A percentile compares a stretch with the other conserved stretches of the same genome.
phyloP scores from a whole-genome alignment of 2,888 invertebrate species.

The Liposcelis brunnea region DNA sequence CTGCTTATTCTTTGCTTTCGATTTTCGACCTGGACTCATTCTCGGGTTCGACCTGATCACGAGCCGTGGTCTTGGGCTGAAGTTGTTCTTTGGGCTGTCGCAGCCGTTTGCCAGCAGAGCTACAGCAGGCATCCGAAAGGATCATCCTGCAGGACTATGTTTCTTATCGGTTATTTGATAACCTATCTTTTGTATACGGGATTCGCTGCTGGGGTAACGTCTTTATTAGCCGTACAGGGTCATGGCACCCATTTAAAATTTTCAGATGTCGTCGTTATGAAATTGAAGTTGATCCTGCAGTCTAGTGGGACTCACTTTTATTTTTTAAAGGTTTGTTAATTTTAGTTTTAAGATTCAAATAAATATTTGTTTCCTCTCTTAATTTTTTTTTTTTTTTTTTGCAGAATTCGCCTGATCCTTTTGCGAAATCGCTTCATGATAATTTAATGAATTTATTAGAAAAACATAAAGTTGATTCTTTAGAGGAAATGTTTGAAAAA shows the following conservation, averaged over 20 bases:
- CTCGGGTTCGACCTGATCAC: constrained; percentile 17
- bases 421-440: constrained; percentile 4
- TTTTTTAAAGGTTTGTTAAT: constrained; percentile 1
- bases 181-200: constrained; percentile 24
- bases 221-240: constrained; percentile 21
- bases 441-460: constrained; percentile 10
- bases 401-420: background rate
- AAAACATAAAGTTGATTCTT: constrained; percentile 12
- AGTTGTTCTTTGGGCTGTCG: constrained; percentile 24
- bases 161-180: constrained; percentile 22
- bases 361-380: no score
- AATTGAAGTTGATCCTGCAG: constrained; percentile 12
- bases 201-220: constrained; percentile 24
- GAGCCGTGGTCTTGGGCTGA: constrained; percentile 23
- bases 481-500: constrained; percentile 18
- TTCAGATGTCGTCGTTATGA: constrained; percentile 16
- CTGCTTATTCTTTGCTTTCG: constrained; percentile 20
- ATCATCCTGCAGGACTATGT: constrained; percentile 21
- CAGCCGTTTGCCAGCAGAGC: constrained; percentile 26
- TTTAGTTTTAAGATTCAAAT: no score
- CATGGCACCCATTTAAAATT: constrained; percentile 16
- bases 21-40: constrained; percentile 19
- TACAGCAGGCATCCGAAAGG: constrained; percentile 22
- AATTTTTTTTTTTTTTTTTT: background rate
- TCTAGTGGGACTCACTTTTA: no score